Evolutionary conservation across 2,113 vertebrate genomes (phyloP).

Genomic region (Macquaria ambigua): DNA sequence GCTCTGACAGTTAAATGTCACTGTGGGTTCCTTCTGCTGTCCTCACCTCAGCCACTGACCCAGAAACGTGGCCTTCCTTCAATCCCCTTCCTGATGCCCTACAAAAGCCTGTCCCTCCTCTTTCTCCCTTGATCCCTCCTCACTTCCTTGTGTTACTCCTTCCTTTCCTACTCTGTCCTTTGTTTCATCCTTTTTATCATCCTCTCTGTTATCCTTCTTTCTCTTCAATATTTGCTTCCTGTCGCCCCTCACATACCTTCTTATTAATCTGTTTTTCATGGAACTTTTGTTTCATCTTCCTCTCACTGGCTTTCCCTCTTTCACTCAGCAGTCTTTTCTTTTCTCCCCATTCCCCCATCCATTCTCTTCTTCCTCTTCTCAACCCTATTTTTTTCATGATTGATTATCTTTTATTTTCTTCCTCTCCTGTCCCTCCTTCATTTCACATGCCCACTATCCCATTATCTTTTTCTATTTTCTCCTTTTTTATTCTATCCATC

Average conservation of each 20-base stretch:
- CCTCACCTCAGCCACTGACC: constrained; percentile 62
- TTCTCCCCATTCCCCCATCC: neutral
- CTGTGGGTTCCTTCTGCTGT: constrained; percentile 43
- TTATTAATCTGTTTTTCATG: constrained; percentile 12
- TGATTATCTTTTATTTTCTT: neutral
- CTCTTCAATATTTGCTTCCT: neutral
- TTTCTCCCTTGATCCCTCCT: constrained; percentile 9
- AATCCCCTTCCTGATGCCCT: neutral
- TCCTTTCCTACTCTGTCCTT: neutral
- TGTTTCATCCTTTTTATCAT: neutral
- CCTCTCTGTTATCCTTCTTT: neutral
- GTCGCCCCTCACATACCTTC: neutral
- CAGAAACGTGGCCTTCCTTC: constrained; percentile 58
- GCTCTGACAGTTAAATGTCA: constrained; percentile 72
- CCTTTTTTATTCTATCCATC: neutral
- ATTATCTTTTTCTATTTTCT: too few relatives aligned
- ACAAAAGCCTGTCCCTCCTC: constrained; percentile 32
- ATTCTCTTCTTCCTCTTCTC: neutral
- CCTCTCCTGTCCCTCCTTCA: neutral
- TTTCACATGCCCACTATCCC: neutral
- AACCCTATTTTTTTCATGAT: neutral
- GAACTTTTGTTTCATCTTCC: neutral
- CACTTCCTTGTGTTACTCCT: neutral
- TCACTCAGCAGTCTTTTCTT: neutral
- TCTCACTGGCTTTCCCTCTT: neutral